A percentile compares a stretch with the other conserved stretches of the same genome.
Conservation (phyloP, 1,140 invertebrate genomes). For the Drosophila tani region DNA sequence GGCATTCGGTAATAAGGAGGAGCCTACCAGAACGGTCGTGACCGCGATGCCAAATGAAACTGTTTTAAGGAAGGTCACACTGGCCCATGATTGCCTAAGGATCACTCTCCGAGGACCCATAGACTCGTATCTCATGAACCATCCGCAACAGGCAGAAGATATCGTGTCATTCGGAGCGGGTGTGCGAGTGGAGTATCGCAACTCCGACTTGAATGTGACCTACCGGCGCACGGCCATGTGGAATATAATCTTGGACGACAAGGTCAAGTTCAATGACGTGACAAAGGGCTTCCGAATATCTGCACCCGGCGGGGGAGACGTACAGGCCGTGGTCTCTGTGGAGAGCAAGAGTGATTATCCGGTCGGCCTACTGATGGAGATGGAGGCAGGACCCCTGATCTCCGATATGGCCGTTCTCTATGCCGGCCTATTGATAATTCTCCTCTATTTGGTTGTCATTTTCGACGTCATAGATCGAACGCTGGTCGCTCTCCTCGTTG, state of each 20-base stretch:
- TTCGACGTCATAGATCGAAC: slow-evolving; percentile 92
- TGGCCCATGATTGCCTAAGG: not conserved
- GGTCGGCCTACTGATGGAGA: slow-evolving; percentile 11
- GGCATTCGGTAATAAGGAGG: too few species aligned
- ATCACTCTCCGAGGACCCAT: slow-evolving; percentile 7
- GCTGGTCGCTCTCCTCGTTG: slow-evolving; percentile 91
- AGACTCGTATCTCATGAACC: not conserved
- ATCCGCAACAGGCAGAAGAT: not conserved
- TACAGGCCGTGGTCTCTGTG: slow-evolving; percentile 1
- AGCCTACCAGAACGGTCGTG: not conserved
- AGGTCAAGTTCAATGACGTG: not conserved
- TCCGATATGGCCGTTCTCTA: slow-evolving; percentile 87
- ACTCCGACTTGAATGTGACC: not conserved
- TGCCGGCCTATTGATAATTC: slow-evolving; percentile 88
- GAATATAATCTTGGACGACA: not conserved
- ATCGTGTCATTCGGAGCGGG: not conserved
- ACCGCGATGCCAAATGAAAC: slow-evolving; percentile 14
- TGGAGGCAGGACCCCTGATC: slow-evolving; percentile 19
- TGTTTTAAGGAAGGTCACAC: not conserved
- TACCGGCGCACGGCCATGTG: slow-evolving; percentile 4
- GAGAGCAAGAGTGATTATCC: not conserved
- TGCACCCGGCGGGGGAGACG: not conserved
- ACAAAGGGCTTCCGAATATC: not conserved
- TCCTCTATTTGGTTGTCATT: slow-evolving; percentile 92
- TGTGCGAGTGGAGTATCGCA: slow-evolving; percentile 7